Conservation (phyloP, 2,888 invertebrate species). For the Thera obeliscata region DNA sequence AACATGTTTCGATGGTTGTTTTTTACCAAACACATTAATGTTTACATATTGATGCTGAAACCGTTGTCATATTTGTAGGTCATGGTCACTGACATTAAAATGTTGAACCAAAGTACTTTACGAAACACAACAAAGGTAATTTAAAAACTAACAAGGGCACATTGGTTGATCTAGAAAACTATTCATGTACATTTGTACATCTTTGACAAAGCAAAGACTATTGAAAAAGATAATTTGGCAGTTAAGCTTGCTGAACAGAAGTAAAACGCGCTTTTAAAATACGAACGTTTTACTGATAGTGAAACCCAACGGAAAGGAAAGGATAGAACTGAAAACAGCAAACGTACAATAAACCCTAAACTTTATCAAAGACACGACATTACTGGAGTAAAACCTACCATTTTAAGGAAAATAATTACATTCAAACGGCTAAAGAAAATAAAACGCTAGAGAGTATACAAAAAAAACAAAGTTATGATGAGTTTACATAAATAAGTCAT, state of each 20-base stretch:
- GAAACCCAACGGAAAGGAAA: not conserved
- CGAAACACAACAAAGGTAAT: not conserved
- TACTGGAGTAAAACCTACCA: too few species aligned
- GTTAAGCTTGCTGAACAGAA: not conserved
- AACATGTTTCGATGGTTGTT: too few species aligned
- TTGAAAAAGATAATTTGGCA: not conserved
- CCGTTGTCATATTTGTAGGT: not conserved
- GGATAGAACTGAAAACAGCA: too few species aligned
- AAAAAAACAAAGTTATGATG: not conserved
- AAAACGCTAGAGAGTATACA: not conserved
- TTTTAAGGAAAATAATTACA: too few species aligned
- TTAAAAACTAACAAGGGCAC: not conserved
- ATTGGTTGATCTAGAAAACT: not conserved
- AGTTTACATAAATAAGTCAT: not conserved
- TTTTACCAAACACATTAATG: too few species aligned
- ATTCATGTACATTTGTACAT: not conserved
- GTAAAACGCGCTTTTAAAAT: not conserved
- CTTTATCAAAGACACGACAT: too few species aligned
- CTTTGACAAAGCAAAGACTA: not conserved
- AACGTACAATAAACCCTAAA: too few species aligned
- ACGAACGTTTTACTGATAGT: not conserved
- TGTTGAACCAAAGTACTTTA: not conserved
- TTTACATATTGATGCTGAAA: not conserved
- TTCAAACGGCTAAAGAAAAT: too few species aligned
- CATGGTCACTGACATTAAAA: conserved; percentile 1